Conservation (phyloP, 2,888 invertebrate genomes). For the Adelphocoris suturalis region DNA sequence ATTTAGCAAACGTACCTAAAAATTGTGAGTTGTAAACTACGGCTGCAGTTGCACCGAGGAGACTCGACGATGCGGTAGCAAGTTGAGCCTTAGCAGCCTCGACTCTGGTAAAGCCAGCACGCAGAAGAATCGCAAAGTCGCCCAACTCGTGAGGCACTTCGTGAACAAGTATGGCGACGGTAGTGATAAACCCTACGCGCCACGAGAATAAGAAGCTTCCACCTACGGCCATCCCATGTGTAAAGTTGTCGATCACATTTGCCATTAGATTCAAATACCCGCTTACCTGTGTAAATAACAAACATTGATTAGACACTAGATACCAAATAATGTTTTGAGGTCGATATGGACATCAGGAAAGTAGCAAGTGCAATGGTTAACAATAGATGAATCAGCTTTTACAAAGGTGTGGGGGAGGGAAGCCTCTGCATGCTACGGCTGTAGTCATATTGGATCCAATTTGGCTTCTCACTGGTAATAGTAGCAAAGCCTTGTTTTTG, state of each 20-base stretch:
- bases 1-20: constrained; percentile 34
- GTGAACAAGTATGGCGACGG: constrained; percentile 86
- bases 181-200: constrained; percentile 93
- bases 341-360: too few relatives aligned
- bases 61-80: constrained; percentile 92
- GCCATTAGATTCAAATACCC: constrained; percentile 97
- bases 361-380: too few relatives aligned
- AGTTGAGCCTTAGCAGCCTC: constrained; percentile 97
- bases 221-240: constrained; percentile 98
- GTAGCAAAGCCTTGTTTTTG: too few relatives aligned
- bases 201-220: constrained; percentile 96
- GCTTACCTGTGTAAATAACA: constrained; percentile 72
- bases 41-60: constrained; percentile 93
- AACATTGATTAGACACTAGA: constrained; percentile 72
- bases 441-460: too few relatives aligned
- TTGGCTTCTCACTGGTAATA: too few relatives aligned
- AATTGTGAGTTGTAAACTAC: constrained; percentile 82
- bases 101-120: constrained; percentile 95
- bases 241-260: constrained; percentile 98
- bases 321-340: neutral
- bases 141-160: constrained; percentile 97
- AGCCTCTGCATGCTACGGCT: too few relatives aligned
- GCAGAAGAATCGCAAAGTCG: constrained; percentile 96
- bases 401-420: too few relatives aligned
- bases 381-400: too few relatives aligned